Conservation (phyloP, 1,140 invertebrate genomes). For the Papilio dardanus region DNA sequence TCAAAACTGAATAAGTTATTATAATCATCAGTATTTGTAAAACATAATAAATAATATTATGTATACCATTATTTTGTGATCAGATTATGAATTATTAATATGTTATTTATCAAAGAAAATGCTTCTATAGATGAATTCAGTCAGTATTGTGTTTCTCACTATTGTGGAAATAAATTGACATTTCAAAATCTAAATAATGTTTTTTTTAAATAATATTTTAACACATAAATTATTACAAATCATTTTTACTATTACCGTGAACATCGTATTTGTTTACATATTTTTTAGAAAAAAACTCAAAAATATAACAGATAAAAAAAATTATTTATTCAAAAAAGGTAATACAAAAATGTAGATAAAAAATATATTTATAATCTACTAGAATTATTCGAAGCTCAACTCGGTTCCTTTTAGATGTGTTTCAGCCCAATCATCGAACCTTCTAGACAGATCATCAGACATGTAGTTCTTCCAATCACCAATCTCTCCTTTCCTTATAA, state of each 20-base stretch:
- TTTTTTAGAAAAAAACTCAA: not conserved
- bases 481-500: constrained; percentile 91
- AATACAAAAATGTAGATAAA: constrained; percentile 22
- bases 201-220: too few species aligned
- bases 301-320: constrained; percentile 10
- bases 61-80: not conserved
- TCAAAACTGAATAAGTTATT: not conserved
- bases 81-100: not conserved
- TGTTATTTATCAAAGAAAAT: constrained; percentile 31
- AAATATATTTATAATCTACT: constrained; percentile 39
- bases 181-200: too few species aligned
- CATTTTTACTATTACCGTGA: too few species aligned
- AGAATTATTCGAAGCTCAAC: constrained; percentile 83
- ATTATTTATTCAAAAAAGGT: not conserved
- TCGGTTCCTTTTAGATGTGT: constrained; percentile 86
- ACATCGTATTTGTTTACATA: too few species aligned
- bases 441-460: constrained; percentile 85
- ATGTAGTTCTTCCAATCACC: constrained; percentile 94
- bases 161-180: constrained; percentile 69
- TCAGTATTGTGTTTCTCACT: constrained; percentile 55
- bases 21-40: too few species aligned
- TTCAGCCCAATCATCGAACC: constrained; percentile 90
- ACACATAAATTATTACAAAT: too few species aligned
- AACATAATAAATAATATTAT: too few species aligned
- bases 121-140: constrained; percentile 41